A percentile compares a stretch with the other conserved stretches of the same genome.
Evolutionary conservation across 1,140 invertebrate species (phyloP).

Genomic region (Pseudomyrmex cubaensis): DNA sequence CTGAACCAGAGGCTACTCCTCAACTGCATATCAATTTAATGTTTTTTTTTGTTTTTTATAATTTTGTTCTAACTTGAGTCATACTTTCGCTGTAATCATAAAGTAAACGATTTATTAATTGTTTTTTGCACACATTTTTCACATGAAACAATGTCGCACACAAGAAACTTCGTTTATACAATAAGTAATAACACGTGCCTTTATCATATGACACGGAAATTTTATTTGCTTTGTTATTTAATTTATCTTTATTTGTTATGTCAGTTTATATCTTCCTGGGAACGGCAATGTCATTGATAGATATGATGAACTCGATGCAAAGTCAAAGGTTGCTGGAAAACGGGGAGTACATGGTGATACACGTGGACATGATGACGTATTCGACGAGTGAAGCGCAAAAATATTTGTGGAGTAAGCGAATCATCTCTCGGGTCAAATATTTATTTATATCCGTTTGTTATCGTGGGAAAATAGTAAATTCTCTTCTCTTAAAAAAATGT

Average conservation of each 20-base stretch:
- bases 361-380: constrained; percentile 96
- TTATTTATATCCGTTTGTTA: neutral
- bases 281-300: constrained; percentile 91
- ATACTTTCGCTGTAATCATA: neutral
- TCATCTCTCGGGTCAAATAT: constrained; percentile 23
- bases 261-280: constrained; percentile 97
- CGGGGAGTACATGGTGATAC: constrained; percentile 98
- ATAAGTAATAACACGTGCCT: neutral
- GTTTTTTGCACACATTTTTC: neutral
- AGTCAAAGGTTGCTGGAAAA: constrained; percentile 93
- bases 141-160: too few relatives aligned
- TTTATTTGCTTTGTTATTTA: neutral
- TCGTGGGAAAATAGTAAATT: too few relatives aligned
- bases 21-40: too few relatives aligned
- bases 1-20: too few relatives aligned
- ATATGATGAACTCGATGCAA: constrained; percentile 96
- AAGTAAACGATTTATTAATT: neutral
- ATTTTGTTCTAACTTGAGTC: too few relatives aligned
- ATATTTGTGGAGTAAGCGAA: constrained; percentile 95
- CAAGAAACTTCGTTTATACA: neutral
- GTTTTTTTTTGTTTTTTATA: too few relatives aligned
- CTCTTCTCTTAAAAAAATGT: neutral
- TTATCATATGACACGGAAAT: neutral
- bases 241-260: constrained; percentile 6
- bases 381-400: constrained; percentile 90